Evolutionary conservation across 2,888 invertebrate species (phyloP), one percentile per base, ranked within the genome.

Genomic region (Elmis aenea): DNA sequence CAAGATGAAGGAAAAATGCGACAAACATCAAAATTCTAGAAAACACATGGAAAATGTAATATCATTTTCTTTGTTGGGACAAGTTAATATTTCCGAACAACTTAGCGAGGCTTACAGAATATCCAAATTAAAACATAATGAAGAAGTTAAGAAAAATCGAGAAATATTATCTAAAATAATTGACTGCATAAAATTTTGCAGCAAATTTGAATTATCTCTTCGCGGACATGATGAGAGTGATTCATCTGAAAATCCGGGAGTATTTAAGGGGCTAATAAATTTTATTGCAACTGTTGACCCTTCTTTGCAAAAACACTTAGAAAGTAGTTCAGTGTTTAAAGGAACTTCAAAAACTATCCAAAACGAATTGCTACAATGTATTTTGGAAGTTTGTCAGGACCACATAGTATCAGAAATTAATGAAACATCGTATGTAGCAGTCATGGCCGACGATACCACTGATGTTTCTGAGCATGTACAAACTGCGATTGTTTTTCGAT

Each of bases 151-250:
- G 25, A 40, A 51, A 42, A 53, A 55, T 27, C 42, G 52, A 33
- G 27, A 48, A 12, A 35, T 49, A 22, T 40, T 56, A 42, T 38
- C 48, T 2, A 55, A 51, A 50, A 46, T 61, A 27, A 58, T 61
- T 9, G 38, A 58, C 26, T 58, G 54, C 38, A 50, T 63, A 10
- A 50, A 56, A 31, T 60, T 59, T 51, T 62, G 57, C 50, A 54
- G 54, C 3, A 46, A 42, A n/a, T 59, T 56, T 42, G 57, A 62
- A 44, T 30, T 59, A 3, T 52, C 60, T 4, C 36, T 60, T 5
- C 38, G 56, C 11, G 59, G 56, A 18, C 54, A 58, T 38, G 52
- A 57, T 38, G 57, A 59, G 50, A 47, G 38, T 10, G 42, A 47
- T 16, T 20, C 23, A 10, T 51, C 52, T 9, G 28, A 33, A 32